phyloP scores from a whole-genome alignment of 2,797 vertebrate genomes.

The Aratinga solstitialis region DNA sequence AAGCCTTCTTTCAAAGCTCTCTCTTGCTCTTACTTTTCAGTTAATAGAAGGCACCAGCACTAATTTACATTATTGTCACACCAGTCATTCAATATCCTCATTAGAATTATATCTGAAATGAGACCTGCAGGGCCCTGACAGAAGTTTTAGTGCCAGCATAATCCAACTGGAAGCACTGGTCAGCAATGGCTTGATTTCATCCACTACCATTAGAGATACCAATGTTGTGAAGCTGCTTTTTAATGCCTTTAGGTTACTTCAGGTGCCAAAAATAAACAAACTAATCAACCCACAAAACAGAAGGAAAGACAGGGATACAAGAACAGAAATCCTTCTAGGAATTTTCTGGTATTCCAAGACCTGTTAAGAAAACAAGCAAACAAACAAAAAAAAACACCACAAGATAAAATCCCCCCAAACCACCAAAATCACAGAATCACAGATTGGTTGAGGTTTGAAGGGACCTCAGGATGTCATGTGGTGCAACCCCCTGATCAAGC shows the following conservation, averaged over 20 bases:
- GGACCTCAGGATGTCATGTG: background rate
- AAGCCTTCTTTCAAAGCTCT: slow-evolving; percentile 44
- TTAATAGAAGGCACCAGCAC: slow-evolving; percentile 39
- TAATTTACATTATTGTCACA: slow-evolving; percentile 61
- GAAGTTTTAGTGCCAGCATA: slow-evolving; percentile 6
- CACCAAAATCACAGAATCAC: background rate
- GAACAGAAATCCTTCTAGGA: background rate
- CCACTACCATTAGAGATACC: slow-evolving; percentile 4
- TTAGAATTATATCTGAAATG: slow-evolving; percentile 50
- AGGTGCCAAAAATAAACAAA: background rate
- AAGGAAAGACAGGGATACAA: background rate
- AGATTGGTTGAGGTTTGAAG: background rate
- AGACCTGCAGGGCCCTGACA: slow-evolving; percentile 28
- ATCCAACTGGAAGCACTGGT: slow-evolving; percentile 23
- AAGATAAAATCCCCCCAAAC: background rate
- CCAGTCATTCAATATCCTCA: slow-evolving; percentile 47
- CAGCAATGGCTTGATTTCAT: background rate
- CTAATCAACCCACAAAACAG: background rate
- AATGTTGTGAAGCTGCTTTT: background rate
- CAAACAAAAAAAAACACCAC: background rate
- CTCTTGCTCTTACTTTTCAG: slow-evolving; percentile 36
- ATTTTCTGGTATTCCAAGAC: background rate
- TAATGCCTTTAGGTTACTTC: background rate
- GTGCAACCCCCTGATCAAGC: background rate
- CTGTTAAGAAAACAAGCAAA: background rate